Percentiles rank a stretch among this genome's conserved stretches.
phyloP scores from a whole-genome alignment of 2,888 invertebrate species.

The Coelinius sp. region DNA sequence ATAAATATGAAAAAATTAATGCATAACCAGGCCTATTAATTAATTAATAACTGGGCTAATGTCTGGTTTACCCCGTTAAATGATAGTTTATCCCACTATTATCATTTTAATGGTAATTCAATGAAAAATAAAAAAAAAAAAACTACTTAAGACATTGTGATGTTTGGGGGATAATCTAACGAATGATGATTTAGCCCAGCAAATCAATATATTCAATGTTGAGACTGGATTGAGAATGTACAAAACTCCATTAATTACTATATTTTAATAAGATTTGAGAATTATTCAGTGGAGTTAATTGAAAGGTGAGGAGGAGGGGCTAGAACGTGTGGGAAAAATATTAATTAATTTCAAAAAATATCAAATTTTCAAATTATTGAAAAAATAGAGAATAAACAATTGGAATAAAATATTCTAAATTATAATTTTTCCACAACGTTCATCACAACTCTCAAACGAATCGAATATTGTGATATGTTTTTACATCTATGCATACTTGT shows the following conservation, averaged over 20 bases:
- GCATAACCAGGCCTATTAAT: slow-evolving; percentile 6
- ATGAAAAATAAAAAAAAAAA: background rate
- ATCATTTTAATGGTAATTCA: background rate
- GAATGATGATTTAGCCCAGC: slow-evolving; percentile 29
- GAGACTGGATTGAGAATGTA: slow-evolving; percentile 64
- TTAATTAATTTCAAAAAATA: background rate
- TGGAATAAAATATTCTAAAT: background rate
- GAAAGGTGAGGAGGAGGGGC: too few species aligned
- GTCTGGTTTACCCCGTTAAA: background rate
- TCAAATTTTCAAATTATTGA: slow-evolving; percentile 9
- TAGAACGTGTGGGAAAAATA: slow-evolving; percentile 17
- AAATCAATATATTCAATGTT: slow-evolving; percentile 51
- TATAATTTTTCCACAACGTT: background rate
- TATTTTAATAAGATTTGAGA: slow-evolving; percentile 33
- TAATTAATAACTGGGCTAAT: background rate
- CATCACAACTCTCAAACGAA: background rate
- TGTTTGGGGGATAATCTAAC: background rate
- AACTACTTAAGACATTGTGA: background rate
- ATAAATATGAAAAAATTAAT: background rate
- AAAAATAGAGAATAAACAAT: background rate
- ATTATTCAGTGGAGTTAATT: slow-evolving; percentile 21
- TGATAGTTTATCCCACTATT: background rate
- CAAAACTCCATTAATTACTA: slow-evolving; percentile 52
- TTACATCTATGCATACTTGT: slow-evolving; percentile 1
- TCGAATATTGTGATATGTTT: slow-evolving; percentile 24